Percentiles rank a stretch among this genome's conserved stretches.
Conservation (phyloP, 2,888 invertebrate species). For the Pachydiplax longipennis region DNA sequence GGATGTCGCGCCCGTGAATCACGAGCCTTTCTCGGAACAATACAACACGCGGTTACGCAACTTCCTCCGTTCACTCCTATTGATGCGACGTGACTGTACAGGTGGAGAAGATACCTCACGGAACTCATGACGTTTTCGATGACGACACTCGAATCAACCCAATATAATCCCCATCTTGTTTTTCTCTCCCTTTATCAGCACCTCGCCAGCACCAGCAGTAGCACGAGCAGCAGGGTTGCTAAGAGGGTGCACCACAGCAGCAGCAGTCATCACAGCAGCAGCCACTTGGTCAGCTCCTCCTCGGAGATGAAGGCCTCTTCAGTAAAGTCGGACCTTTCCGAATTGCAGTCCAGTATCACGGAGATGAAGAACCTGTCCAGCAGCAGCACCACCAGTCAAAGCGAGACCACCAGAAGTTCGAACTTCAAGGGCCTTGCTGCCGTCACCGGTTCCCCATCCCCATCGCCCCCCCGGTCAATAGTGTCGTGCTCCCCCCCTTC, state of each 20-base stretch:
- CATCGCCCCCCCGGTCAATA: constrained; percentile 36
- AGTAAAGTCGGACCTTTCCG: constrained; percentile 80
- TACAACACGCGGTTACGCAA: background rate
- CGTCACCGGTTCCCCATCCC: constrained; percentile 47
- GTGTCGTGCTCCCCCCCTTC: constrained; percentile 55
- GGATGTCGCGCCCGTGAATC: background rate
- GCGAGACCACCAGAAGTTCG: constrained; percentile 42
- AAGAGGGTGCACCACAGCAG: constrained; percentile 22
- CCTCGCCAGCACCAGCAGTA: constrained; percentile 15
- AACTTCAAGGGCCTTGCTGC: constrained; percentile 51
- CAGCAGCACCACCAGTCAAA: constrained; percentile 45
- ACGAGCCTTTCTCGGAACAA: background rate
- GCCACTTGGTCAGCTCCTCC: constrained; percentile 58
- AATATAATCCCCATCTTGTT: background rate
- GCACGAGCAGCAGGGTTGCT: background rate
- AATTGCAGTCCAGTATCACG: constrained; percentile 83
- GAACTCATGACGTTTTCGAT: background rate
- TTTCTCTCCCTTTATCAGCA: background rate
- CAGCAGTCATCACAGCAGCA: background rate
- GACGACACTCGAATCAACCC: background rate
- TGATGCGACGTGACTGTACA: background rate
- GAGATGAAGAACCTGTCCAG: constrained; percentile 80
- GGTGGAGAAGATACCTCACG: background rate
- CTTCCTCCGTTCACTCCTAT: background rate
- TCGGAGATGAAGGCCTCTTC: constrained; percentile 84